A percentile compares a stretch with the other conserved stretches of the same genome.
phyloP scores from a whole-genome alignment of 2,797 vertebrate species.

The Labroides dimidiatus region DNA sequence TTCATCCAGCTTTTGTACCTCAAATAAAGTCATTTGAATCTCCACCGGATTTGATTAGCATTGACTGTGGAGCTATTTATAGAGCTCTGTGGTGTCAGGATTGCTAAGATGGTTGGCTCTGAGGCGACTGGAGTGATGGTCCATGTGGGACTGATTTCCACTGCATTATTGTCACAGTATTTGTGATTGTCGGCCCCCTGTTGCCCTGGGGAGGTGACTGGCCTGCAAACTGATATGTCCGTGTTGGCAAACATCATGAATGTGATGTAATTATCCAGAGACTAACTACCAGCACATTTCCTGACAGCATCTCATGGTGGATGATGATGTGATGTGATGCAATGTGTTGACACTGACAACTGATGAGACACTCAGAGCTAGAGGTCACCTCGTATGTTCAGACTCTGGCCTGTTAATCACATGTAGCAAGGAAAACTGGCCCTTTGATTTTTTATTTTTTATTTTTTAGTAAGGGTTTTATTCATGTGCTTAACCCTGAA shows the following conservation, averaged over 20 bases:
- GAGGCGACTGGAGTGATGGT: conserved; percentile 45
- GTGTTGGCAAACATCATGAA: conserved; percentile 47
- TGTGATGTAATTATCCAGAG: conserved; percentile 37
- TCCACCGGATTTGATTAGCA: conserved; percentile 50
- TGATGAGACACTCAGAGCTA: background rate
- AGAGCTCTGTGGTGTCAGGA: conserved; percentile 33
- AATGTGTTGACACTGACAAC: conserved; percentile 27
- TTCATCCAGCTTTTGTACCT: conserved; percentile 23
- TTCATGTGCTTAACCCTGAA: too few relatives aligned
- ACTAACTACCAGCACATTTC: background rate
- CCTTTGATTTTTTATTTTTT: background rate
- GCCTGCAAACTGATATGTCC: conserved; percentile 20
- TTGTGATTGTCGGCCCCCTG: conserved; percentile 25
- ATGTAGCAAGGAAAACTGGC: background rate
- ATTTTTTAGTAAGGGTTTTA: background rate
- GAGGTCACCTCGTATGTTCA: conserved; percentile 21
- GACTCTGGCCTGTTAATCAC: background rate
- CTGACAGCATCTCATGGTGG: conserved; percentile 17
- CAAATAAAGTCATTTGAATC: conserved; percentile 60
- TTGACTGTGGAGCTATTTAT: conserved; percentile 62
- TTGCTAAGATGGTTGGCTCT: conserved; percentile 53
- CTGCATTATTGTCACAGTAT: conserved; percentile 63
- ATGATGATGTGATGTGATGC: conserved; percentile 25
- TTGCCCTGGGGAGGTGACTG: conserved; percentile 28
- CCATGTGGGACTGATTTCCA: conserved; percentile 38